These are phyloP conservation scores for Diplodus sargus DNA, from an alignment of 2,797 vertebrate species.

Conservation along the genomic window DNA sequence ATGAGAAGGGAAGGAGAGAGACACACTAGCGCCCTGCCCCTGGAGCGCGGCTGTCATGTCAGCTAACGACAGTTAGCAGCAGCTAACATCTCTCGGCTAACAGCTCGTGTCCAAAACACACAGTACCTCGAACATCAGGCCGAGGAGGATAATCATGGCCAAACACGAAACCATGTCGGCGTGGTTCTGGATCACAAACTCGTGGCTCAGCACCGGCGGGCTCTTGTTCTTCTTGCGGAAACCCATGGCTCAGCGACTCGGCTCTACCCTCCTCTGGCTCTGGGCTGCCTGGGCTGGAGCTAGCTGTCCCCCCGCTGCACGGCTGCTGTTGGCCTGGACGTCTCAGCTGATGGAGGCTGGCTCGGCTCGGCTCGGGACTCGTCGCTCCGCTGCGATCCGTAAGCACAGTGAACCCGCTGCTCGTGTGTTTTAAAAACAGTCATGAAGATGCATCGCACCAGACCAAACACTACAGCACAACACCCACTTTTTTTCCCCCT, in stretches of 20 bases:
- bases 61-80: constrained; percentile 67
- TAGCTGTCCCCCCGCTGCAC: constrained; percentile 43
- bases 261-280: constrained; percentile 37
- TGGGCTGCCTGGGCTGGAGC: constrained; percentile 39
- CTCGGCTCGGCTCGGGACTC: background rate
- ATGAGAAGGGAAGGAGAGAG: constrained; percentile 64
- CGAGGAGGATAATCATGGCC: constrained; percentile 83
- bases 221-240: constrained; percentile 88
- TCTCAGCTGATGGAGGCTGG: constrained; percentile 38
- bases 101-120: constrained; percentile 21
- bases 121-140: constrained; percentile 86
- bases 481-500: constrained; percentile 72
- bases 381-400: constrained; percentile 36
- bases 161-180: constrained; percentile 84
- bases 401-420: constrained; percentile 50
- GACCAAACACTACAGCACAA: constrained; percentile 62
- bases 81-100: constrained; percentile 60
- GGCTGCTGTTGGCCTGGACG: constrained; percentile 38
- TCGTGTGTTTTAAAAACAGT: constrained; percentile 61
- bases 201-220: constrained; percentile 85
- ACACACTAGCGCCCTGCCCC: constrained; percentile 60
- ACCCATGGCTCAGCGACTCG: constrained; percentile 77
- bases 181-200: constrained; percentile 89
- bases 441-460: constrained; percentile 65
- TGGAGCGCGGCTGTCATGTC: constrained; percentile 69